phyloP scores from a whole-genome alignment of 2,113 vertebrate genomes.

The Cepphus grylle region DNA sequence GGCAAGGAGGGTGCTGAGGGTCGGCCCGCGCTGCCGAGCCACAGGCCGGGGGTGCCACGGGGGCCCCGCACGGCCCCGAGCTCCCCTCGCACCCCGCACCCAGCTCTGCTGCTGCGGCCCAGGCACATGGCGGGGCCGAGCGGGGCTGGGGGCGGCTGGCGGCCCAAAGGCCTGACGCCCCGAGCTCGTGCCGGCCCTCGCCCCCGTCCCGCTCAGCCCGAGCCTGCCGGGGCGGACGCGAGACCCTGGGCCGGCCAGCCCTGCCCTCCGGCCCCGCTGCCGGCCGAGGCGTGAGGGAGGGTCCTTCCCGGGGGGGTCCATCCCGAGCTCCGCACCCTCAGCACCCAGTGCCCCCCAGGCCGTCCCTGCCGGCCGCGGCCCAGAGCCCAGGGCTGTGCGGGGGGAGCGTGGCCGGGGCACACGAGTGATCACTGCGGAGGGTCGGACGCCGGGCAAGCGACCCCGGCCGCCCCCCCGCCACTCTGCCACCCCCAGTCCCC shows the following conservation, averaged over 20 bases:
- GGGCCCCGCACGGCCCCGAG: accelerated
- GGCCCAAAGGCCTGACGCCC: not conserved
- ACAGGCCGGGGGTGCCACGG: not conserved
- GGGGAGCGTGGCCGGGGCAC: not conserved
- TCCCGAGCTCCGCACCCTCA: not conserved
- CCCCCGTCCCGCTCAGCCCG: not conserved
- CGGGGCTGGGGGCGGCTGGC: accelerated
- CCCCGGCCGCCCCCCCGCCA: not conserved
- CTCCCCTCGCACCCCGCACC: not conserved
- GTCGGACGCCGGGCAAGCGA: not conserved
- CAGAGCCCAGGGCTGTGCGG: not conserved
- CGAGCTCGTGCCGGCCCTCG: too few relatives aligned
- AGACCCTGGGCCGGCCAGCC: too few relatives aligned
- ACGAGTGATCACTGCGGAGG: not conserved
- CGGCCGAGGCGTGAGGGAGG: not conserved
- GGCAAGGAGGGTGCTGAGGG: not conserved
- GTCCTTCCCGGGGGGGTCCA: not conserved
- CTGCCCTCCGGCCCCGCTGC: not conserved
- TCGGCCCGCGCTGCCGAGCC: not conserved
- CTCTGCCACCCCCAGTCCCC: not conserved
- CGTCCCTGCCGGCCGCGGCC: not conserved
- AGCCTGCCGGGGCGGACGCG: not conserved
- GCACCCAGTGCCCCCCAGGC: too few relatives aligned
- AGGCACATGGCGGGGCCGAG: accelerated
- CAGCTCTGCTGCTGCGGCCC: accelerated